Evolutionary conservation across 2,888 invertebrate genomes (phyloP).

Genomic region (Eledone cirrhosa): DNA sequence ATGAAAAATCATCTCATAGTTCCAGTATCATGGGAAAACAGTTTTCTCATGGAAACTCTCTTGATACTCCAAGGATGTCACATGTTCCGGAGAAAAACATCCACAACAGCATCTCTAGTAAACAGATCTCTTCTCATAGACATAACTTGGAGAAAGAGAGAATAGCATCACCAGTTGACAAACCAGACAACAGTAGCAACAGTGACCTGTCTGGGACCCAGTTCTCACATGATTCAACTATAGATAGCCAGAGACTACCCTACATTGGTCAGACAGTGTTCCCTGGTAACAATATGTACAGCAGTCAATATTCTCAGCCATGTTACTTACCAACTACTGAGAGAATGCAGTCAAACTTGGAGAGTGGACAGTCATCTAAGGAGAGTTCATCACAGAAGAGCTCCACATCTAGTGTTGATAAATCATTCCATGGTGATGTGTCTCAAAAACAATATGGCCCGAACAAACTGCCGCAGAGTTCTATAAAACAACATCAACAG

Average conservation of each 20-base stretch:
- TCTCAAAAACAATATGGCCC: background rate
- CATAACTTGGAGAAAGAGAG: slow-evolving; percentile 11
- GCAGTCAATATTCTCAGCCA: background rate
- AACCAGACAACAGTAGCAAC: background rate
- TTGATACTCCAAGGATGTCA: background rate
- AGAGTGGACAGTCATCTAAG: background rate
- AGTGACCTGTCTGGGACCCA: slow-evolving; percentile 11
- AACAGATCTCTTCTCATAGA: slow-evolving; percentile 6
- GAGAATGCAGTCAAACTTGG: background rate
- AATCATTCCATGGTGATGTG: slow-evolving; percentile 4
- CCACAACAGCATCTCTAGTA: background rate
- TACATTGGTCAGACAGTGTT: slow-evolving; percentile 16
- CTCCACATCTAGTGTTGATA: background rate
- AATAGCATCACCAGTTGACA: background rate
- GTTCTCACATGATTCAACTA: background rate
- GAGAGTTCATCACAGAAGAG: background rate
- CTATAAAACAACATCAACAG: too few relatives aligned
- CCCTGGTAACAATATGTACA: background rate
- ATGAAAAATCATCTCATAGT: background rate
- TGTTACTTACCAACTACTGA: background rate
- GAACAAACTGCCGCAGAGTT: too few relatives aligned
- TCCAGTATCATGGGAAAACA: background rate
- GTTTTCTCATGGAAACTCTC: slow-evolving; percentile 8
- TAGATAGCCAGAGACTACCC: background rate
- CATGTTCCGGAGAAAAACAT: background rate